Evolutionary conservation across 1,140 invertebrate species (phyloP).

Genomic region (Phenacoccus solenopsis): DNA sequence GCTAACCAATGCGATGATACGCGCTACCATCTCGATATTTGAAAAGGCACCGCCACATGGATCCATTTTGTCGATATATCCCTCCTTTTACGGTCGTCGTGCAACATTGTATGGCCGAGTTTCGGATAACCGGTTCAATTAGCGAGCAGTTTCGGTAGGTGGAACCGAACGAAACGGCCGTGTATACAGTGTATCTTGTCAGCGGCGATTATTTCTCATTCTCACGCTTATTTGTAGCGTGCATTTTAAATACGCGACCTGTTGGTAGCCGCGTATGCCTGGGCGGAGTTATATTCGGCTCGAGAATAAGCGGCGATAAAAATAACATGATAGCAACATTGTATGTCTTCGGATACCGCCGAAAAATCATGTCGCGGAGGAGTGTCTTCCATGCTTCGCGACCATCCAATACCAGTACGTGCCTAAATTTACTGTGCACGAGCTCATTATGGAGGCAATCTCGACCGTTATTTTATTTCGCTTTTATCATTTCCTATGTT

Average conservation of each 20-base stretch:
- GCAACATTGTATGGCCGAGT: background rate
- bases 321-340: background rate
- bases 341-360: background rate
- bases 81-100: background rate
- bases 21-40: background rate
- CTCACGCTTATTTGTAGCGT: background rate
- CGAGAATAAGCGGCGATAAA: no score
- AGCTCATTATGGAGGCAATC: background rate
- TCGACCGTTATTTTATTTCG: background rate
- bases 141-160: background rate
- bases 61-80: background rate
- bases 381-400: background rate
- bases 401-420: no score
- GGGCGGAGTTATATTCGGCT: background rate
- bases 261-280: background rate
- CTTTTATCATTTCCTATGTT: background rate
- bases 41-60: background rate
- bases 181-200: background rate
- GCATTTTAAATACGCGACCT: background rate
- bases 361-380: background rate
- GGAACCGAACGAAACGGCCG: background rate
- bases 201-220: background rate
- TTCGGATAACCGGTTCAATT: slow-evolving; percentile 1
- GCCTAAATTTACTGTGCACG: background rate
- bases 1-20: background rate